Base-by-base conservation (phyloP, 2,113 vertebrate species). In the Cyanoderma ruficeps region DNA sequence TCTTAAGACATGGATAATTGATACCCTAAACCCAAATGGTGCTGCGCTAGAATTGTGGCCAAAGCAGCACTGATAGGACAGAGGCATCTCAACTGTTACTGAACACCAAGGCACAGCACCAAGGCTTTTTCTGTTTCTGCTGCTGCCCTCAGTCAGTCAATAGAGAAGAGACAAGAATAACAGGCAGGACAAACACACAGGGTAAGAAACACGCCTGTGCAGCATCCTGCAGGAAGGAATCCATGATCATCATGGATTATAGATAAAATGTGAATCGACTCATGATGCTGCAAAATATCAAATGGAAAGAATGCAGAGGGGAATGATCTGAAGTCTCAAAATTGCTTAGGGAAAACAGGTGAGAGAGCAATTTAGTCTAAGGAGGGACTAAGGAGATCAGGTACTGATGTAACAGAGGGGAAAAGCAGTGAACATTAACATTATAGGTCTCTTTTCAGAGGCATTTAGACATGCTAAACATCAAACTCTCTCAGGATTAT, bases 181-280 rank as follows among this genome's bases (percentile, higher is more conserved):
- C 23, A n/a, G 33, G 50, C 30, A 74, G 60, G 5, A 24, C 69
- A 60, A 49, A 31, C 2, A 41, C 25, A 24, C 23, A n/a, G 47
- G 37, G 20, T 19, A 49, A 53, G 39, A 42, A 82, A 59, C 28
- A n/a, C 5, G 35, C 59, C 15, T 13, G 2, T 3, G 10, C 42
- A 82, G 52, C n/a, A 39, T 10, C 31, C 3, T 15, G 1, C 33
- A 68, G 71, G 52, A 79, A 59, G 25, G 61, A 41, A 37, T 27
- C 59, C 19, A 7, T 12, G 33, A 25, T 30, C 44, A 67, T 17
- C 52, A 18, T 2, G 30, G 44, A 14, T 35, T 47, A 39, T 2
- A 41, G 39, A 50, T 1, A 1, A 46, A 64, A 46, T 0, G 0
- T 1, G 24, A 79, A 69, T 55, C 47, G 15, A 46, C 67, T 89